These are phyloP conservation scores for Quadroppia sp. DNA, from an alignment of 2,888 invertebrate species.

Conservation along the genomic window DNA sequence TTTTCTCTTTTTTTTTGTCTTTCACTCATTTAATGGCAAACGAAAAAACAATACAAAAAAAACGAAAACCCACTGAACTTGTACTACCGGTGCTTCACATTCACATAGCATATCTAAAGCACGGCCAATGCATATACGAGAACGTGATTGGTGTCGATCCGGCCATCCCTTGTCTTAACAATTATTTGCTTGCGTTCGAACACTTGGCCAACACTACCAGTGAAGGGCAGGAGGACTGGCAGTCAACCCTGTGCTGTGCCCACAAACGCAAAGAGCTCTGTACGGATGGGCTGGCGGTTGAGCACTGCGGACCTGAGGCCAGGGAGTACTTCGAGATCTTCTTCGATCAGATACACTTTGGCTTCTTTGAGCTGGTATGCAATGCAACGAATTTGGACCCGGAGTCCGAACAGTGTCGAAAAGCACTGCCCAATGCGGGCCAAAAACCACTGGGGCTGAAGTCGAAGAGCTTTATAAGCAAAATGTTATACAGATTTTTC, in stretches of 20 bases:
- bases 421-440: constrained; percentile 21
- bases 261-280: constrained; percentile 34
- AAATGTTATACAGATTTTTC: constrained; percentile 32
- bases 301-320: constrained; percentile 33
- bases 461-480: constrained; percentile 18
- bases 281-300: constrained; percentile 12
- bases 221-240: constrained; percentile 2
- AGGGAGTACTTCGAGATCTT: constrained; percentile 31
- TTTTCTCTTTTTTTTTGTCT: too few relatives aligned
- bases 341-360: constrained; percentile 39
- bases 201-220: constrained; percentile 33
- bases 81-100: too few relatives aligned
- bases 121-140: constrained; percentile 32
- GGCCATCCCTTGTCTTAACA: constrained; percentile 38
- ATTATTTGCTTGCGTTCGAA: constrained; percentile 39
- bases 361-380: constrained; percentile 33
- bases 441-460: constrained; percentile 13
- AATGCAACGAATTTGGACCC: background rate
- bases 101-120: constrained; percentile 14
- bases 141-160: constrained; percentile 36
- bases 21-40: too few relatives aligned
- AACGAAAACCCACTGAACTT: too few relatives aligned
- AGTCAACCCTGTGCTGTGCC: constrained; percentile 31
- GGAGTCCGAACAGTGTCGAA: constrained; percentile 7
- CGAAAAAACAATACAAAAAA: too few relatives aligned